These are phyloP conservation scores for Coelopa pilipes DNA, from an alignment of 2,888 invertebrate genomes.

Conservation along the genomic window DNA sequence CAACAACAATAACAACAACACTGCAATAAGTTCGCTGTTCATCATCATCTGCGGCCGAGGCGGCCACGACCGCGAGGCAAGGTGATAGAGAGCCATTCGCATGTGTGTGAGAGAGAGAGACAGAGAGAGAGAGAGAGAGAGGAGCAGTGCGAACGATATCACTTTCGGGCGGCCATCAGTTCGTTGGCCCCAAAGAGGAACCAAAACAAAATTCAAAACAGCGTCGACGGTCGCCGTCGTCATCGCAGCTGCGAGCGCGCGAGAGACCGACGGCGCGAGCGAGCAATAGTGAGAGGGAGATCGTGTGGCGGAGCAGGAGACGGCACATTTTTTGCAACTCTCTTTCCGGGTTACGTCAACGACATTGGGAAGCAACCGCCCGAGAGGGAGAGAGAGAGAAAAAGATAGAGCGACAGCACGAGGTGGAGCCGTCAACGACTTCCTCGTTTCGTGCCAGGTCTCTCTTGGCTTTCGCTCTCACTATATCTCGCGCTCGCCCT, in stretches of 20 bases:
- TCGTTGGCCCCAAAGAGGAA: constrained; percentile 42
- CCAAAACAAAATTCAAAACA: constrained; percentile 44
- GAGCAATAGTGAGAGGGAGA: too few relatives aligned
- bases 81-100: not conserved
- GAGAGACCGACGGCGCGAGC: not conserved
- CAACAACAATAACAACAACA: not conserved
- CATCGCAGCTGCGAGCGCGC: not conserved
- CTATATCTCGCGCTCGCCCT: not conserved
- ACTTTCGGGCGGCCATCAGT: constrained; percentile 38
- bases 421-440: not conserved
- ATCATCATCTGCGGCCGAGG: constrained; percentile 14
- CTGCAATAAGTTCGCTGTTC: constrained; percentile 8
- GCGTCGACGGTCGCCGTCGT: constrained; percentile 7
- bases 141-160: constrained; percentile 27
- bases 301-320: not conserved
- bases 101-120: constrained; percentile 11
- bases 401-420: not conserved
- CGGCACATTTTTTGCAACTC: constrained; percentile 16
- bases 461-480: not conserved
- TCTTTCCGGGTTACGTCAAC: constrained; percentile 16
- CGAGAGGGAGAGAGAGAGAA: not conserved
- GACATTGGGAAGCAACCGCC: not conserved
- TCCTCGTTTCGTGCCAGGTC: not conserved
- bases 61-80: not conserved
- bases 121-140: too few relatives aligned